Conservation (phyloP, 2,888 invertebrate genomes). For the Phyto melanocephala region DNA sequence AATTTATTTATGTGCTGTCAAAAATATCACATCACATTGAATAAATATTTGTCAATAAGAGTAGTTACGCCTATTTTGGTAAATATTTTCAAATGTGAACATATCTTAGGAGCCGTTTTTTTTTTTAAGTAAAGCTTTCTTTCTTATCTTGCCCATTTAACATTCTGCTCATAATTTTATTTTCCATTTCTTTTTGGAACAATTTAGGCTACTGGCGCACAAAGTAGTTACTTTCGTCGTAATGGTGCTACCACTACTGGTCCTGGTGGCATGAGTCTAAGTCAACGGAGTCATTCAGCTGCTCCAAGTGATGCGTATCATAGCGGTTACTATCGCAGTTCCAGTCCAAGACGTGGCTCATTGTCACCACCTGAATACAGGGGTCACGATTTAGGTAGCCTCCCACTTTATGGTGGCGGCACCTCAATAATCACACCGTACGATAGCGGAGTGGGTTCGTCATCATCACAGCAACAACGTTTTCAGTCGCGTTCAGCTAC, state of each 20-base stretch:
- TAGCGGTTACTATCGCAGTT: conserved; percentile 81
- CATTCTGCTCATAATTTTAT: background rate
- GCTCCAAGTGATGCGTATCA: conserved; percentile 83
- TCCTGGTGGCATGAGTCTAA: conserved; percentile 78
- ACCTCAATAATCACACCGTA: conserved; percentile 52
- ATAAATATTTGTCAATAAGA: too few relatives aligned
- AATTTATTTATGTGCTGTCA: too few relatives aligned
- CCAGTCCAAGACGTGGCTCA: conserved; percentile 85
- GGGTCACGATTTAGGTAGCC: conserved; percentile 58
- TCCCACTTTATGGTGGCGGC: conserved; percentile 57
- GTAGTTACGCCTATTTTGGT: too few relatives aligned
- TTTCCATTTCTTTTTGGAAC: background rate
- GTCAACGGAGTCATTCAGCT: conserved; percentile 91
- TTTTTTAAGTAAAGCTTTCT: background rate
- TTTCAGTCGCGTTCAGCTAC: conserved; percentile 93
- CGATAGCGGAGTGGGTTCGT: conserved; percentile 53
- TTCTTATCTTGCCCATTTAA: background rate
- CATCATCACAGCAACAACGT: conserved; percentile 78
- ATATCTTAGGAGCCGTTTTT: too few relatives aligned
- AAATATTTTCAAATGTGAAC: too few relatives aligned
- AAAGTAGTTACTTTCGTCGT: conserved; percentile 77
- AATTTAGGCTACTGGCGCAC: conserved; percentile 60
- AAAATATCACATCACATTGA: too few relatives aligned
- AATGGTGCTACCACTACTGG: conserved; percentile 77
- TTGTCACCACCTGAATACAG: conserved; percentile 79